These are phyloP conservation scores for Serranus cabrilla DNA, from an alignment of 2,797 vertebrate species.

Conservation along the genomic window DNA sequence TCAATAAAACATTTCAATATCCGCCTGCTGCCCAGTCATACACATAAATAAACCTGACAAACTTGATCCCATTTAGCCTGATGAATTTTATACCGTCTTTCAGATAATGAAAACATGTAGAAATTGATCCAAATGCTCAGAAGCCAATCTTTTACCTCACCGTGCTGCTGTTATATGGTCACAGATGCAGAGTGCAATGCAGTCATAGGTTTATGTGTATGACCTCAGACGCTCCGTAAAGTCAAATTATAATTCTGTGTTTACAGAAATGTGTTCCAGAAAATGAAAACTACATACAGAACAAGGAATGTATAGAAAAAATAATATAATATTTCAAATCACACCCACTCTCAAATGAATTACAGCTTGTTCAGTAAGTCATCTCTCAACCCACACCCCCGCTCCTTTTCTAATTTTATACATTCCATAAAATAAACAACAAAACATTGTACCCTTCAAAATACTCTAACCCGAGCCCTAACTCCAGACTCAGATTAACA, in stretches of 20 bases:
- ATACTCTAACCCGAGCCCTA: conserved; percentile 58
- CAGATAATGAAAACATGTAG: conserved; percentile 74
- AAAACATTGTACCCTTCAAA: conserved; percentile 60
- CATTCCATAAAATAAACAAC: conserved; percentile 5
- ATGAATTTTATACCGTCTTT: conserved; percentile 74
- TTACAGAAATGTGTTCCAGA: conserved; percentile 18
- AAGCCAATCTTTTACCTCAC: conserved; percentile 62
- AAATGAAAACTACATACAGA: conserved; percentile 33
- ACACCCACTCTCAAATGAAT: conserved; percentile 39
- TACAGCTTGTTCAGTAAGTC: conserved; percentile 47
- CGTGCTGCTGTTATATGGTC: conserved; percentile 44
- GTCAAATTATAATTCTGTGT: conserved; percentile 37
- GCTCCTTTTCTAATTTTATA: conserved; percentile 41
- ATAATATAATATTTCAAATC: conserved; percentile 60
- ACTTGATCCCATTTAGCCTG: conserved; percentile 76
- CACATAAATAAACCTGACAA: conserved; percentile 73
- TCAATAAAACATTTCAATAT: conserved; percentile 76
- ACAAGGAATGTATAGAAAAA: conserved; percentile 25
- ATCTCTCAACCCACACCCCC: conserved; percentile 30
- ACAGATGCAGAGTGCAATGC: conserved; percentile 20
- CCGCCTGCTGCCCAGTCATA: conserved; percentile 48
- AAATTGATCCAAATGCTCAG: conserved; percentile 73
- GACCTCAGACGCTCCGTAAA: conserved; percentile 55
- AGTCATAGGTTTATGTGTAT: conserved; percentile 46
- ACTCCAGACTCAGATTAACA: conserved; percentile 68